These are phyloP conservation scores for Henricia sp. DNA, from an alignment of 53 echinoderm and acorn worm genomes.

Conservation along the genomic window DNA sequence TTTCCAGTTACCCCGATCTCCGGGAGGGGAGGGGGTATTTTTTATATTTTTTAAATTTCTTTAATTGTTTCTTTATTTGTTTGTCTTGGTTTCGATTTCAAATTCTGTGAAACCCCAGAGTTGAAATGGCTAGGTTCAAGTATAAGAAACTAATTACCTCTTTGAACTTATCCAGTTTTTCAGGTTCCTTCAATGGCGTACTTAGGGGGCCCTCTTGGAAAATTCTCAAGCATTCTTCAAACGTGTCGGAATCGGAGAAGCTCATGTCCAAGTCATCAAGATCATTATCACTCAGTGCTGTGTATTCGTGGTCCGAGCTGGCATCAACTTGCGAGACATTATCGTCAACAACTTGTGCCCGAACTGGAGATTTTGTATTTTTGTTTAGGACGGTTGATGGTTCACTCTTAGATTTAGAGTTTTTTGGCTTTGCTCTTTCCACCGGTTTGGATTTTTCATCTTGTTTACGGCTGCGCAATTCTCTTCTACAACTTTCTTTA, in stretches of 20 bases:
- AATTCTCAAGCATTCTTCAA: slow-evolving; percentile 86
- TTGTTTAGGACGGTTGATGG: not conserved
- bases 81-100: no score
- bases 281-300: slow-evolving; percentile 34
- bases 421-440: not conserved
- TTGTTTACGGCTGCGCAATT: no score
- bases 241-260: slow-evolving; percentile 77
- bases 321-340: not conserved
- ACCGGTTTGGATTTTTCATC: not conserved
- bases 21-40: no score
- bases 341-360: not conserved
- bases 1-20: no score
- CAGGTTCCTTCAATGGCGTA: slow-evolving; percentile 11
- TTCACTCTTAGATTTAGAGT: not conserved
- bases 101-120: no score
- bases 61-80: no score
- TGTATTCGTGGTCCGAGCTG: slow-evolving; percentile 45
- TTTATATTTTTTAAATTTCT: no score
- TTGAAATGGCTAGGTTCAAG: no score
- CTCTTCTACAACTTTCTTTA: no score
- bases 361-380: not conserved
- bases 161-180: slow-evolving; percentile 42
- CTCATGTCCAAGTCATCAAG: slow-evolving; percentile 39
- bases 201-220: slow-evolving; percentile 74
- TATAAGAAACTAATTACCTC: slow-evolving; percentile 44